Evolutionary conservation across 2,888 invertebrate genomes (phyloP).

Genomic region (Tupiocoris notatus): DNA sequence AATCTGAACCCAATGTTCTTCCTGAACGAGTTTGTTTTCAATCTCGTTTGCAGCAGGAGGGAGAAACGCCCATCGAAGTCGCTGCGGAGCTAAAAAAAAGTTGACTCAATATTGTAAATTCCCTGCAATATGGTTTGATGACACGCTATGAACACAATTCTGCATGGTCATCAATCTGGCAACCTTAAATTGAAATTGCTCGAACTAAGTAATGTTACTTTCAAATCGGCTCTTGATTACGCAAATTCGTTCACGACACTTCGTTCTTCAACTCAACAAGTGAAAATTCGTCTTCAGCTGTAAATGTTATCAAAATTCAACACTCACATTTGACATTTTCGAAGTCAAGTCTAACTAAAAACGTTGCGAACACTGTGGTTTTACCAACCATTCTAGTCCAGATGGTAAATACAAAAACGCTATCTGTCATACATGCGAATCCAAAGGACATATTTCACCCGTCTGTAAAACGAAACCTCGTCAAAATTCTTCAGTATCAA

Average conservation of each 20-base stretch:
- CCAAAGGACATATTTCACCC: too few relatives aligned
- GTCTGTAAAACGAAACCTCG: too few relatives aligned
- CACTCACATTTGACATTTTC: too few relatives aligned
- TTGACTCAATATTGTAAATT: not conserved
- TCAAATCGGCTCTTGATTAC: slow-evolving; percentile 6
- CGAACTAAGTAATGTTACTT: not conserved
- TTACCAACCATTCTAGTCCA: not conserved
- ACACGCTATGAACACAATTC: slow-evolving; percentile 8
- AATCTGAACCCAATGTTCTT: not conserved
- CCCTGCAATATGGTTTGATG: not conserved
- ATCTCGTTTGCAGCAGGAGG: not conserved
- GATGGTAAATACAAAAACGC: not conserved
- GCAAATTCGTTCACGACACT: not conserved
- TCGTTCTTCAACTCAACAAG: too few relatives aligned
- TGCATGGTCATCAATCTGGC: not conserved
- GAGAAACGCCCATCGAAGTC: not conserved
- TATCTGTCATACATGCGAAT: too few relatives aligned
- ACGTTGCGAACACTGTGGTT: not conserved
- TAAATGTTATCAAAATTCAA: too few relatives aligned
- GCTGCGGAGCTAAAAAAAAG: slow-evolving; percentile 9
- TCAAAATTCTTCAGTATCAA: too few relatives aligned
- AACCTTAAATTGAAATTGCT: not conserved
- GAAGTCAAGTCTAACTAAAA: too few relatives aligned
- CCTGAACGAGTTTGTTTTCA: not conserved
- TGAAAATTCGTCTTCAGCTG: too few relatives aligned